Evolutionary conservation across 2,888 invertebrate genomes (phyloP).

Genomic region (Diabrotica balteata): DNA sequence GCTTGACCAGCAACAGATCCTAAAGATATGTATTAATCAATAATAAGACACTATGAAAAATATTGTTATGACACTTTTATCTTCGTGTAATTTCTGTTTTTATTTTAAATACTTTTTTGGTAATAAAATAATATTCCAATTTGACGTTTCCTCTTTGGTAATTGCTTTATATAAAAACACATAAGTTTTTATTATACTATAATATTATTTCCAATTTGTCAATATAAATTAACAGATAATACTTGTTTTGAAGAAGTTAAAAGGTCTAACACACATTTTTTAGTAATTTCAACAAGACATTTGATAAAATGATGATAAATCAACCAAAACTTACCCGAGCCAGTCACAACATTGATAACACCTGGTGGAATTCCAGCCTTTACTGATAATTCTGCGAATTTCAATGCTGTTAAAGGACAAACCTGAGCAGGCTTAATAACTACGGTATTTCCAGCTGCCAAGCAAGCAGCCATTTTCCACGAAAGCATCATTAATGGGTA

Average conservation of each 20-base stretch:
- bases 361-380: conserved; percentile 94
- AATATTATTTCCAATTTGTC: too few species aligned
- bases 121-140: too few species aligned
- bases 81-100: not conserved
- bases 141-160: too few species aligned
- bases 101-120: too few species aligned
- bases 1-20: conserved; percentile 85
- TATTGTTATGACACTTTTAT: not conserved
- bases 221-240: too few species aligned
- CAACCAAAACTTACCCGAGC: conserved; percentile 65
- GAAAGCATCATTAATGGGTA: conserved; percentile 99
- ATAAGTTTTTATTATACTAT: too few species aligned
- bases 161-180: too few species aligned
- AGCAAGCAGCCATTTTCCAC: conserved; percentile 98
- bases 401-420: conserved; percentile 91
- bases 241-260: too few species aligned
- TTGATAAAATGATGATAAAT: too few species aligned
- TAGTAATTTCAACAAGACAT: too few species aligned
- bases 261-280: too few species aligned
- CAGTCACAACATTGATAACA: conserved; percentile 92
- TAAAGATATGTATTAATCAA: conserved; percentile 39
- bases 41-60: too few species aligned
- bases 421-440: conserved; percentile 94
- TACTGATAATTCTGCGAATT: conserved; percentile 90
- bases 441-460: conserved; percentile 96